Conservation (phyloP, 2,113 vertebrate species). For the Ophthalmolycus amberensis region DNA sequence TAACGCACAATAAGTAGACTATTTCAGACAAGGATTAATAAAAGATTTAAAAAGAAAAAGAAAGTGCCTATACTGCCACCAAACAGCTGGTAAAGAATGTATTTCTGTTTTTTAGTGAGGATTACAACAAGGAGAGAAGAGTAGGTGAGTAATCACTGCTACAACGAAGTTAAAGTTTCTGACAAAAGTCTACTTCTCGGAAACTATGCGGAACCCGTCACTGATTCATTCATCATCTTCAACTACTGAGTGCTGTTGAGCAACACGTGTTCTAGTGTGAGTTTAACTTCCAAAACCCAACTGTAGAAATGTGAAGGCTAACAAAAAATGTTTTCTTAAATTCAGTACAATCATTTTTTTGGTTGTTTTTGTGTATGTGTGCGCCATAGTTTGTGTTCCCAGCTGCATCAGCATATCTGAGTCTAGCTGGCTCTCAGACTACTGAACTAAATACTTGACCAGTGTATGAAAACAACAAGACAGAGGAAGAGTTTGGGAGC, state of each 20-base stretch:
- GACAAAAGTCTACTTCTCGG: not conserved
- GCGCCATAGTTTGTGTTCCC: not conserved
- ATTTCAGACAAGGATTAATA: not conserved
- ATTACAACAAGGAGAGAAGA: not conserved
- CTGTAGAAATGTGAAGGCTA: not conserved
- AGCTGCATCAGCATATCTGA: slow-evolving; percentile 13
- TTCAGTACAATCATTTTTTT: not conserved
- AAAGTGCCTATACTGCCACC: not conserved
- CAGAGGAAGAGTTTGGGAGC: not conserved
- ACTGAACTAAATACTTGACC: not conserved
- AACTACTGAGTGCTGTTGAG: not conserved
- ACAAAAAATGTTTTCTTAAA: not conserved
- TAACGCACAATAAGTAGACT: not conserved
- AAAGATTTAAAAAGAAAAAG: not conserved
- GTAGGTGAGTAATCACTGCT: not conserved
- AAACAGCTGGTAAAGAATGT: not conserved
- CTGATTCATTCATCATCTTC: not conserved
- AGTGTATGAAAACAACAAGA: not conserved
- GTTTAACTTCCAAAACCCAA: not conserved
- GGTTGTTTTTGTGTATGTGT: no score
- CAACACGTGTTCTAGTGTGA: not conserved
- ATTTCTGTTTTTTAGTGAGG: not conserved
- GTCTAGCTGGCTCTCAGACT: not conserved
- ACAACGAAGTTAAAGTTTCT: not conserved
- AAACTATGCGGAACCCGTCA: not conserved